Evolutionary conservation across 2,113 vertebrate species (phyloP), one percentile per base, ranked within the genome.

Genomic region (Prietella phreatophila): DNA sequence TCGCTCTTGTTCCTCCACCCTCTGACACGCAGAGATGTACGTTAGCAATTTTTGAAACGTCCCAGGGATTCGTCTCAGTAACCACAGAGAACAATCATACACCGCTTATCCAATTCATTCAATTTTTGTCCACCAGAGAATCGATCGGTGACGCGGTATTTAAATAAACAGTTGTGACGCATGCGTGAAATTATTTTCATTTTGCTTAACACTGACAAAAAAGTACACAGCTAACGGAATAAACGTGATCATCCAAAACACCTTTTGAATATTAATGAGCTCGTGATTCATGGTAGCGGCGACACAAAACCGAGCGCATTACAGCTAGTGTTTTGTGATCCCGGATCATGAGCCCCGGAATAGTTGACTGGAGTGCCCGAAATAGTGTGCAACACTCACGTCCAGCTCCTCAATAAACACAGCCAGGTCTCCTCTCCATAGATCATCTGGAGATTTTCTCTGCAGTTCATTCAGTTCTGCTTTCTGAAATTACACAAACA

Each of bases 401-500:
- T 98, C 97, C 90, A 99, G 95, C 91, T 99, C 97, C 92, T 99
- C 97, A 25, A 98, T 91, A 93, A 99, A 99, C 80, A 98, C 96
- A 0, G 98, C 96, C 93, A 99, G 94, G 93, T 99, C 98, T 92
- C 97, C 97, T 94, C 97, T 98, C 98, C 98, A 99, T 85, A 99
- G 97, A 90, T 99, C 98, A 19, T 97, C 96, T 63, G 97, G 17
- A 78, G 90, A 94, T 91, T 99, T 99, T 92, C 91, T 96, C 92
- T 97, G 96, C 63, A 99, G 94, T 81, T 97, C 96, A 81, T 93
- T 95, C 25, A 99, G 96, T 82, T 99, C 98, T 91, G 91, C 94
- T 86, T 94, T 97, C 98, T 99, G 93, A 50, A 95, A 93, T 53
- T 76, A 85, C 30, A 82, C 27, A 85, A 85, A 58, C 53, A 85